A percentile compares a stretch with the other conserved stretches of the same genome.
Conservation (phyloP, 2,113 vertebrate genomes). For the Catagonus wagneri region DNA sequence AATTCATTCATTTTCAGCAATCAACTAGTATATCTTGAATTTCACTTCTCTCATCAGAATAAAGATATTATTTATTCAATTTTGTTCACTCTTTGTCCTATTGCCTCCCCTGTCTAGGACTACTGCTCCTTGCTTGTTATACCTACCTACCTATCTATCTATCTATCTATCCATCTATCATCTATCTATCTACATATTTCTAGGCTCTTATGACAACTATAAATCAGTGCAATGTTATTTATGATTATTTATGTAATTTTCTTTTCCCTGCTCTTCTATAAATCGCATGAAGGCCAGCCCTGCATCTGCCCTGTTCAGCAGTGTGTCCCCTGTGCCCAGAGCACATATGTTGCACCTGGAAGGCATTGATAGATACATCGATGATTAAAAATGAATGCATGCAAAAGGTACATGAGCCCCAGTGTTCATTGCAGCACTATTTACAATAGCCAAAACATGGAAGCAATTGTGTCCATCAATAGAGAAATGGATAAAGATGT, state of each 20-base stretch:
- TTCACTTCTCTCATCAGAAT: conserved; percentile 24
- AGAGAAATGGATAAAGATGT: background rate
- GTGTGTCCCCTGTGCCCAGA: background rate
- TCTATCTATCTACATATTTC: background rate
- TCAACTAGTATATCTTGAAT: conserved; percentile 5
- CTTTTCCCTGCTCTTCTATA: background rate
- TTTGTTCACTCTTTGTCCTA: background rate
- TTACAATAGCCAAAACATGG: background rate
- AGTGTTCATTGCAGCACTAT: background rate
- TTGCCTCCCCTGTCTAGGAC: background rate
- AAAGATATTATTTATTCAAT: background rate
- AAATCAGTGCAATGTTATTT: conserved; percentile 1
- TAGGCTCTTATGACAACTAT: background rate
- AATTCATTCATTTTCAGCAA: conserved; percentile 49
- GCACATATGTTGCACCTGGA: background rate
- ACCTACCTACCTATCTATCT: background rate
- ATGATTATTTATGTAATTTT: background rate
- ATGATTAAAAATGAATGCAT: background rate
- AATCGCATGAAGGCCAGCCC: background rate
- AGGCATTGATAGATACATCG: background rate
- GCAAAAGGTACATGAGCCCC: background rate
- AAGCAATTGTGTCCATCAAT: background rate
- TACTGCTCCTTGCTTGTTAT: background rate
- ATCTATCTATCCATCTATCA: background rate
- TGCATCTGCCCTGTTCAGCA: background rate